A percentile compares a stretch with the other conserved stretches of the same genome.
Evolutionary conservation across 2,797 vertebrate species (phyloP).

Genomic region (Clarias laeviceps): DNA sequence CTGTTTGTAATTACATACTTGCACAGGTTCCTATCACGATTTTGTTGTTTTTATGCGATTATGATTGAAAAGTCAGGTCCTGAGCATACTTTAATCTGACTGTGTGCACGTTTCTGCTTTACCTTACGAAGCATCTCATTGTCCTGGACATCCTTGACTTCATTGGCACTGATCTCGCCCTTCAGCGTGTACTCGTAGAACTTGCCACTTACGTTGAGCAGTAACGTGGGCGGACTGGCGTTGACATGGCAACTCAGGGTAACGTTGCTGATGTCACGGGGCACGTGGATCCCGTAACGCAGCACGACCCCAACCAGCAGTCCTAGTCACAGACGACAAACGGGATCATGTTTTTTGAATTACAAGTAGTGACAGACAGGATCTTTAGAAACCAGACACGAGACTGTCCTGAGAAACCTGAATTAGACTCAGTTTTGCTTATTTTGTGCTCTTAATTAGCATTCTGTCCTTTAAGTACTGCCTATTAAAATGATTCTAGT

Average conservation of each 20-base stretch:
- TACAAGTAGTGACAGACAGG: neutral
- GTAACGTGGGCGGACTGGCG: constrained; percentile 87
- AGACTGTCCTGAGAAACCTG: neutral
- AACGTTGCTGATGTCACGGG: constrained; percentile 83
- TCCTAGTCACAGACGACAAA: constrained; percentile 71
- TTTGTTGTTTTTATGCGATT: too few species aligned
- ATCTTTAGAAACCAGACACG: neutral
- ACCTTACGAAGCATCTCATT: constrained; percentile 99
- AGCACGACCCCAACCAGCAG: constrained; percentile 90
- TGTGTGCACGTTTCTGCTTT: constrained; percentile 41
- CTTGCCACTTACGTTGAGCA: constrained; percentile 92
- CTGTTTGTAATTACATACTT: too few species aligned
- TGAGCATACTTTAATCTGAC: neutral
- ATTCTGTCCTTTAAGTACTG: neutral
- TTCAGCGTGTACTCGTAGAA: constrained; percentile 96
- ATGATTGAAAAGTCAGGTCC: neutral
- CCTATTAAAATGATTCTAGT: neutral
- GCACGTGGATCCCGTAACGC: constrained; percentile 92
- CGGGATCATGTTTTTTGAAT: neutral
- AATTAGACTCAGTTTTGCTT: neutral
- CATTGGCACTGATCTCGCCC: constrained; percentile 85
- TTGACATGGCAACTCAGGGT: constrained; percentile 89
- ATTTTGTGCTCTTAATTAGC: too few species aligned
- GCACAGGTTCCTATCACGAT: too few species aligned
- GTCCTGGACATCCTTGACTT: constrained; percentile 85